A percentile compares a stretch with the other conserved stretches of the same genome.
Evolutionary conservation across 2,797 vertebrate genomes (phyloP).

Genomic region (Cephalopachus bancanus): DNA sequence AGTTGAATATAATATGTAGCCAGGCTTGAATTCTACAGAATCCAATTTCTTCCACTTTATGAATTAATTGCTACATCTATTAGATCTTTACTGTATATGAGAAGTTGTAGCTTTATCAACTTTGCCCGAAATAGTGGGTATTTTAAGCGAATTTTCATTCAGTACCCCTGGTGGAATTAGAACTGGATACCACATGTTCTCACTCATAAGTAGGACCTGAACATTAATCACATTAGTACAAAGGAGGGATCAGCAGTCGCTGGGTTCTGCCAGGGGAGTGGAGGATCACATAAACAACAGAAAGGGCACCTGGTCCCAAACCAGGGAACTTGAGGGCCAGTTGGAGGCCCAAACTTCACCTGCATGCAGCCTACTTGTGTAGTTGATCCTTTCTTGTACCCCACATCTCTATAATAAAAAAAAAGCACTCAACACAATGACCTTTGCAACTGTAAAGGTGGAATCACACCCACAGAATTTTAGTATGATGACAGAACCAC

Average conservation of each 20-base stretch:
- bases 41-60: not conserved
- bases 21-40: not conserved
- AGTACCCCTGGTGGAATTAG: not conserved
- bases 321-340: too few species aligned
- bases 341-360: too few species aligned
- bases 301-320: too few species aligned
- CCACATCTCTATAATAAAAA: too few species aligned
- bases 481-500: not conserved
- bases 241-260: too few species aligned
- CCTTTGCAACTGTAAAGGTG: constrained; percentile 33
- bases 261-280: too few species aligned
- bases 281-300: too few species aligned
- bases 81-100: not conserved
- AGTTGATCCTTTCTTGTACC: too few species aligned
- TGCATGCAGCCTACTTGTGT: too few species aligned
- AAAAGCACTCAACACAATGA: not conserved
- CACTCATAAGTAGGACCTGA: too few species aligned
- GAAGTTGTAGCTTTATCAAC: constrained; percentile 35
- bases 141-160: constrained; percentile 23
- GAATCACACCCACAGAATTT: not conserved
- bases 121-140: not conserved
- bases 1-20: not conserved
- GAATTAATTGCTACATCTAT: not conserved
- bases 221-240: too few species aligned
- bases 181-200: too few species aligned